These are phyloP conservation scores for Nasonia oneida DNA, from an alignment of 2,888 invertebrate species.

Conservation along the genomic window DNA sequence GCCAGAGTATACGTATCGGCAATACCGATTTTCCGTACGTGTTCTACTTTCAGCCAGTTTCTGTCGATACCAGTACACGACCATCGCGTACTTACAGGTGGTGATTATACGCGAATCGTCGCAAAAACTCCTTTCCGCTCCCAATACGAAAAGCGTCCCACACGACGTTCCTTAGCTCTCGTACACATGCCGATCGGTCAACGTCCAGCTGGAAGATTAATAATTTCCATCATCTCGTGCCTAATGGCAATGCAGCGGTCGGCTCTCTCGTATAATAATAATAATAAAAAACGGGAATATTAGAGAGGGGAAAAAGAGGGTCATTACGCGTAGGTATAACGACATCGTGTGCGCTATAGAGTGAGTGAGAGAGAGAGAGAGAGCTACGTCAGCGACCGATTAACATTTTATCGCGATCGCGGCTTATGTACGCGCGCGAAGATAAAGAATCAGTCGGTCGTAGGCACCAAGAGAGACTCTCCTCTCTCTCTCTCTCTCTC, in stretches of 20 bases:
- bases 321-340: slow-evolving; percentile 59
- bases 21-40: background rate
- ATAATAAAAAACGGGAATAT: background rate
- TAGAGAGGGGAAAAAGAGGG: slow-evolving; percentile 46
- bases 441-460: slow-evolving; percentile 66
- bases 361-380: too few relatives aligned
- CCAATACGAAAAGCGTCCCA: background rate
- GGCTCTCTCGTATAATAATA: slow-evolving; percentile 19
- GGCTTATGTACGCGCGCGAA: slow-evolving; percentile 42
- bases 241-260: slow-evolving; percentile 33
- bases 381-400: slow-evolving; percentile 61
- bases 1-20: background rate
- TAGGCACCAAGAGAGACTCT: slow-evolving; percentile 54
- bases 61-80: background rate
- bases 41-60: background rate
- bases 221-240: slow-evolving; percentile 30
- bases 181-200: slow-evolving; percentile 40
- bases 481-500: background rate
- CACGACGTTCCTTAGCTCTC: background rate
- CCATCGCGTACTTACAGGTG: too few relatives aligned
- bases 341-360: slow-evolving; percentile 28
- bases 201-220: slow-evolving; percentile 36
- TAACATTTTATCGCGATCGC: slow-evolving; percentile 66
- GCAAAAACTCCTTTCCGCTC: background rate
- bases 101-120: too few relatives aligned